Evolutionary conservation across 1,140 invertebrate genomes (phyloP), one percentile per base, ranked within the genome.

Genomic region (Patella vulgata): DNA sequence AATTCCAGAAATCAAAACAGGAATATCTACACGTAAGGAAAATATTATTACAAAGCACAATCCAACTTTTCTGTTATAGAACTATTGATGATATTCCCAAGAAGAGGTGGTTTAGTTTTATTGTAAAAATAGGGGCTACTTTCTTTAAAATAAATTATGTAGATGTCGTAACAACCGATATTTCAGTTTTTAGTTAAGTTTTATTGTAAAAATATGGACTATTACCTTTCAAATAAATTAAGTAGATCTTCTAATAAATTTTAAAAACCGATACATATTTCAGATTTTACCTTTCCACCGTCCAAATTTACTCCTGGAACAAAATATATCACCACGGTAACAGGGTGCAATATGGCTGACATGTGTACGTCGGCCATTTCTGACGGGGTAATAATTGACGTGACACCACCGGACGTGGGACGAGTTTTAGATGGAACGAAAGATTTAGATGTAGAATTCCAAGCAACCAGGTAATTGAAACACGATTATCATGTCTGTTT

Each of bases 341-440:
- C 62, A 5, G 74, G 68, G 19, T 76, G 69, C 57, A 73, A 76
- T 43, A 63, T 57, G 1, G 69, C 68, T 25, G 55, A 55, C 12
- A 27, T 64, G 8, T 76, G 71, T 58, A 61, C 61, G 3, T 53
- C 55, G 19, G 64, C 47, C 8, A 63, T 68, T 14, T 76, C 74
- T 36, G 68, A 74, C 42, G 74, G 71, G 23, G 63, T 76, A 61
- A 43, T 73, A 43, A 52, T 76, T 40, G 74, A 76, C 56, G 59
- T 43, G 53, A 68, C 63, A 9, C 63, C 74, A 30, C 74, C 74
- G 11, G 57, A 52, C 14, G 3, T 21, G 11, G 74, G 74, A 3
- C 33, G 46, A 28, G 64, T 76, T 4, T 40, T 33, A 14, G 73
- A 75, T 52, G 71, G 73, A 23, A 52, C 58, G 31, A 47, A 54